A percentile compares a stretch with the other conserved stretches of the same genome.
These are phyloP conservation scores for Drosophila borealis DNA, from an alignment of 2,888 invertebrate species.

Conservation along the genomic window DNA sequence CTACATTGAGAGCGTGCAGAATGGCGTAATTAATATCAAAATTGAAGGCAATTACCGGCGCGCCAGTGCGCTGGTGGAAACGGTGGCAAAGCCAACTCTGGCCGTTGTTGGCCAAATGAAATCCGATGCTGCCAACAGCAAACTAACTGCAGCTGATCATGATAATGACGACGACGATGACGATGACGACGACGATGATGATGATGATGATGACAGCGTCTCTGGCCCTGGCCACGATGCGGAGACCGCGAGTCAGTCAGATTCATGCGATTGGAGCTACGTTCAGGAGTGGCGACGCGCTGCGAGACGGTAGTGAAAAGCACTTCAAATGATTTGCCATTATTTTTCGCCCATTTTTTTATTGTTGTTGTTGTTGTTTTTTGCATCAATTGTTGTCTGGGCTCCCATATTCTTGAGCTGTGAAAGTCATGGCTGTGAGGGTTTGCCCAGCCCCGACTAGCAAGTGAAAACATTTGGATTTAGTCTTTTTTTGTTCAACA, in stretches of 20 bases:
- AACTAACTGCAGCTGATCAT: slow-evolving; percentile 24
- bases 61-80: slow-evolving; percentile 88
- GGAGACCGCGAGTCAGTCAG: slow-evolving; percentile 82
- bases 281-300: slow-evolving; percentile 89
- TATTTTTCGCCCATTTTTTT: slow-evolving; percentile 48
- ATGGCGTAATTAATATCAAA: slow-evolving; percentile 87
- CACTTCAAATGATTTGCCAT: slow-evolving; percentile 62
- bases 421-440: slow-evolving; percentile 55
- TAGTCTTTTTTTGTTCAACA: slow-evolving; percentile 12
- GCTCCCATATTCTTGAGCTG: slow-evolving; percentile 55
- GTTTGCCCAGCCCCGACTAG: slow-evolving; percentile 14
- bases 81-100: slow-evolving; percentile 81
- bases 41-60: slow-evolving; percentile 88
- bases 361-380: slow-evolving; percentile 5
- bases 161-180: slow-evolving; percentile 47
- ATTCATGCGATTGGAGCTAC: slow-evolving; percentile 90
- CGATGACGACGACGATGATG: slow-evolving; percentile 56
- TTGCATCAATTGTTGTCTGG: slow-evolving; percentile 45
- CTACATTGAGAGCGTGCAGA: slow-evolving; percentile 85
- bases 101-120: slow-evolving; percentile 78
- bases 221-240: slow-evolving; percentile 83
- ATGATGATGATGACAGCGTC: slow-evolving; percentile 67
- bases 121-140: slow-evolving; percentile 58
- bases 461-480: slow-evolving; percentile 61
- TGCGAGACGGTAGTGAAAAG: slow-evolving; percentile 73